Conservation (phyloP, 2,113 vertebrate species). For the Hiodon tergisus region DNA sequence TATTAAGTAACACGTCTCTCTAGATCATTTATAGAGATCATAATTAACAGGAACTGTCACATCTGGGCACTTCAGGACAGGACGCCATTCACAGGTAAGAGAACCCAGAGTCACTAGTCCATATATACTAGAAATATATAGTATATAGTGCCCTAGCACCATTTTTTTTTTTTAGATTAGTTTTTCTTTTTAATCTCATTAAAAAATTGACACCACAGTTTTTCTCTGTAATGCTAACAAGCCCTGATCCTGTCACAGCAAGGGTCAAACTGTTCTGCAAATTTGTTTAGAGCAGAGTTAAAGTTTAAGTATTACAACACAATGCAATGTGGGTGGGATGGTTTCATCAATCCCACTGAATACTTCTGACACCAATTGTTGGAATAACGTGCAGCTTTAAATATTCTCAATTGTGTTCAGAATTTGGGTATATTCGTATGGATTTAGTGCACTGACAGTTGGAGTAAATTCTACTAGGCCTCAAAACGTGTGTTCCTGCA, state of each 20-base stretch:
- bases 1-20: too few species aligned
- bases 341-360: background rate
- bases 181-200: too few species aligned
- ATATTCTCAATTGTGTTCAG: background rate
- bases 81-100: background rate
- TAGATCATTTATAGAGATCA: slow-evolving; percentile 17
- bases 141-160: background rate
- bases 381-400: background rate
- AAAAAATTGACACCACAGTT: background rate
- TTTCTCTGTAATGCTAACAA: background rate
- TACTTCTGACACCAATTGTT: background rate
- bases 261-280: background rate
- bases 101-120: background rate
- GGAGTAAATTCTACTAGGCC: too few species aligned
- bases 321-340: background rate
- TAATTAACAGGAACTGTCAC: slow-evolving; percentile 20
- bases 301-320: background rate
- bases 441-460: too few species aligned
- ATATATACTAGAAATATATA: background rate
- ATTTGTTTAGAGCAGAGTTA: background rate
- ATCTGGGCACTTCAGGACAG: background rate
- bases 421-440: too few species aligned
- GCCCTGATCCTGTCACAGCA: background rate
- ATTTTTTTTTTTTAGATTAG: background rate
- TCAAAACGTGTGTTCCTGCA: too few species aligned